Evolutionary conservation across 2,797 vertebrate genomes (phyloP).

Genomic region (Apogon talboti): DNA sequence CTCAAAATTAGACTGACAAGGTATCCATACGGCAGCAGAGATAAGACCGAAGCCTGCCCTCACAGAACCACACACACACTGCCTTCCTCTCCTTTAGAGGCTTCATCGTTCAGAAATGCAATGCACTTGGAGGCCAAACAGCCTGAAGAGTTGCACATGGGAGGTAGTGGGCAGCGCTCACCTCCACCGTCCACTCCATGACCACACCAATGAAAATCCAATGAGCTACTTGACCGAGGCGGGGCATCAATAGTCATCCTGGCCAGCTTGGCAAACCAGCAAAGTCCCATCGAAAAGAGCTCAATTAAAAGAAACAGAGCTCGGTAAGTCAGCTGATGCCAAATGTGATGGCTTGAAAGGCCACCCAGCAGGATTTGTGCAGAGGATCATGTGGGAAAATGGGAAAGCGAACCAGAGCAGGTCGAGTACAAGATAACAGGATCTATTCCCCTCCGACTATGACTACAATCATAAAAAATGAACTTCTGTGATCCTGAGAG

Average conservation of each 20-base stretch:
- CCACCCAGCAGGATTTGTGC: constrained; percentile 14
- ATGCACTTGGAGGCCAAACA: constrained; percentile 1
- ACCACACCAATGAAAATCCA: constrained; percentile 57
- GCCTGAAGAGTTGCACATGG: constrained; percentile 8
- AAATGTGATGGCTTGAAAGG: constrained; percentile 22
- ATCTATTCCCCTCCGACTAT: constrained; percentile 1
- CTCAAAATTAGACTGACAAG: constrained; percentile 49
- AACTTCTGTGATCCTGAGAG: not conserved
- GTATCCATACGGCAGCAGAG: constrained; percentile 41
- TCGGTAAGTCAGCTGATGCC: constrained; percentile 35
- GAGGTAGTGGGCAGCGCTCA: not conserved
- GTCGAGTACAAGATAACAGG: constrained; percentile 41
- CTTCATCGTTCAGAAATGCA: not conserved
- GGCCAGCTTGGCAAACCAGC: constrained; percentile 52
- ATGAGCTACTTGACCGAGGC: constrained; percentile 56
- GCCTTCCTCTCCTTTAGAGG: not conserved
- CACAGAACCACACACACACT: constrained; percentile 3
- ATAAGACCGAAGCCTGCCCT: constrained; percentile 23
- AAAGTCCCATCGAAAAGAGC: constrained; percentile 41
- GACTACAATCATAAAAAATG: not conserved
- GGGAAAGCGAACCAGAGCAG: constrained; percentile 42
- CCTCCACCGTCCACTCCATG: constrained; percentile 16
- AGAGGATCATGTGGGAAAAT: constrained; percentile 29
- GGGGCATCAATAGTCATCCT: constrained; percentile 18
- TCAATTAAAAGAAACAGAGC: constrained; percentile 47